A percentile compares a stretch with the other conserved stretches of the same genome.
phyloP scores from a whole-genome alignment of 2,113 vertebrate species.

The Tragelaphus strepsiceros region DNA sequence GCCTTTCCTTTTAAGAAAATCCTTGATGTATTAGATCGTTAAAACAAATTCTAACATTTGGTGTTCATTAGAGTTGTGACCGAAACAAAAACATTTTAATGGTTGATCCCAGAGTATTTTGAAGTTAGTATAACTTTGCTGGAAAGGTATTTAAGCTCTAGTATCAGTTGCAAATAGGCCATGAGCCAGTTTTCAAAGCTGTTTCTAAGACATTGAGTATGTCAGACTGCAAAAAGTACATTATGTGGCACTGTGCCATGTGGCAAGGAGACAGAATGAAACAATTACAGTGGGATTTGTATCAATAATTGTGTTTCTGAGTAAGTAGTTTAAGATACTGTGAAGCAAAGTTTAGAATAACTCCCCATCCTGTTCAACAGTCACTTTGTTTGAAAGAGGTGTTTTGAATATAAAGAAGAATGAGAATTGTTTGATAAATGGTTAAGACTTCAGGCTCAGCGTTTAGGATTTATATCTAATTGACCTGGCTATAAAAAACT shows the following conservation, averaged over 20 bases:
- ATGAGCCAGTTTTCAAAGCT: slow-evolving; percentile 74
- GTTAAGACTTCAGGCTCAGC: neutral
- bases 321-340: slow-evolving; percentile 3
- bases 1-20: slow-evolving; percentile 74
- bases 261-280: slow-evolving; percentile 54
- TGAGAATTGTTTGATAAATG: neutral
- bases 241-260: slow-evolving; percentile 11
- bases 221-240: slow-evolving; percentile 60
- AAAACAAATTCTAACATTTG: slow-evolving; percentile 81
- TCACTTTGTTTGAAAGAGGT: neutral
- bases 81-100: slow-evolving; percentile 84
- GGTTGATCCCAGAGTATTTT: slow-evolving; percentile 80
- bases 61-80: slow-evolving; percentile 81
- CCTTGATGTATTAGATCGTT: slow-evolving; percentile 73
- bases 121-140: slow-evolving; percentile 81
- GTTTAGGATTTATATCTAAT: neutral
- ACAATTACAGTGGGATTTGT: slow-evolving; percentile 30
- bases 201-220: slow-evolving; percentile 72
- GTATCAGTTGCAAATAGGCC: slow-evolving; percentile 81
- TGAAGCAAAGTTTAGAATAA: neutral
- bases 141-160: slow-evolving; percentile 78
- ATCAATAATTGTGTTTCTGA: slow-evolving; percentile 43
- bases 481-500: slow-evolving; percentile 3
- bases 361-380: neutral
- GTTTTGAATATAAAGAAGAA: neutral